Evolutionary conservation across 1,140 invertebrate species (phyloP), one percentile per base, ranked within the genome.

Genomic region (Chionoecetes opilio): DNA sequence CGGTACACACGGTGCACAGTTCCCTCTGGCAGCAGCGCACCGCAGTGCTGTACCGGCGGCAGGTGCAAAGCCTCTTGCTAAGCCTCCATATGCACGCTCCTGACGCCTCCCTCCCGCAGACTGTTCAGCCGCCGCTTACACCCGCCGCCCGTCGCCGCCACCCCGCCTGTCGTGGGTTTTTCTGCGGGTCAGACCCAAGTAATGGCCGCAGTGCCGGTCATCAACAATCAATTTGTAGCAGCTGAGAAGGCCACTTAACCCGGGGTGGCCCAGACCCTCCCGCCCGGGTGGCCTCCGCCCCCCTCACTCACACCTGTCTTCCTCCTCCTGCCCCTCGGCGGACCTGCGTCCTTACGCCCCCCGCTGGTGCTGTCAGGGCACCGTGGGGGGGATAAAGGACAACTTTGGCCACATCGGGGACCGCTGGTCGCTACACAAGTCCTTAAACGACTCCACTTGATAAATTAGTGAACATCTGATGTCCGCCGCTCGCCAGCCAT

Each of bases 191-290:
- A 85, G 92, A 84, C 35, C n/a, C 92, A 93, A 87, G 92, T 93
- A 93, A 93, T 93, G 53, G 82, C 92, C 38, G 38, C 82, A 86
- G 38, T 53, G 82, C n/a, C 41, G 82, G 92, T 93, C 92, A 93
- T 93, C 92, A 93, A 93, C 82, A 93, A 93, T 93, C 92, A 93
- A 93, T 93, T 93, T 93, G 92, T 93, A 93, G 84, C 84, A 86
- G 92, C 37, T 86, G n/a, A 93, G 92, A 93, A 87, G 84, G 32
- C 82, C 92, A 87, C 92, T 93, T 93, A 93, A 86, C 84, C 92
- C 84, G 37, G 29, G 92, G 92, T 93, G 92, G 92, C 82, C 92
- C 92, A 75, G 89, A 91, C 89, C 89, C 38, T 38, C 89, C 46
- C 35, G 87, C 37, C n/a, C 37, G 87, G n/a, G 35, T 38, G 32